Evolutionary conservation across 2,113 vertebrate genomes (phyloP), one percentile per base, ranked within the genome.

Genomic region (Ramphastos sulfuratus): DNA sequence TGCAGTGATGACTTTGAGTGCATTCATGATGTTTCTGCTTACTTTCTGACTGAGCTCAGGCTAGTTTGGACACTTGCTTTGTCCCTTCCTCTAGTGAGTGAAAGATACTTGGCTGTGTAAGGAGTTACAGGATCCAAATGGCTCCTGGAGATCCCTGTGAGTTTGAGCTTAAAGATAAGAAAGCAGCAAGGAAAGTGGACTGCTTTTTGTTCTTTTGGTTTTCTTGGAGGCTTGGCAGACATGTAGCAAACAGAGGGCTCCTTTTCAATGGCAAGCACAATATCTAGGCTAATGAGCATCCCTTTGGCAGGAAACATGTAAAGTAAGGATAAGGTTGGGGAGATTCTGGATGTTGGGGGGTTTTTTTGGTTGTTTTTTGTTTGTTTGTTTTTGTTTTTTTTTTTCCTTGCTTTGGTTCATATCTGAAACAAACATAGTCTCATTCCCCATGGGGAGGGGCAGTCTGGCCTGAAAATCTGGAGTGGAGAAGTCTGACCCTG

Each of bases 141-240:
- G 42, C 81, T 24, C 18, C 18, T 56, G 28, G 39, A 25, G 17
- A 86, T 77, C 33, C 31, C 14, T 13, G 28, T 23, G 39, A 54
- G 13, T 48, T 71, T 59, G 33, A 73, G 39, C n/a, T 90, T 46
- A 27, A 77, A 52, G 44, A 30, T 48, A 12, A 44, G 44, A 16
- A 64, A 58, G 33, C 3, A 2, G 16, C 11, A 20, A 60, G 79
- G 82, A 71, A 27, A 1, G 6, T 9, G 19, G 18, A 6, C 18
- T 58, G 33, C 66, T 70, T 93, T 52, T 64, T 33, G 56, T 12
- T 71, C 72, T 39, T 75, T 70, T 71, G 37, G 2, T 90, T 64
- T 85, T 75, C 44, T 71, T 1, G 0, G 71, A 23, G 23, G 3
- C 3, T 0, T 3, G 2, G 56, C 60, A 71, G 78, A 7, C 6